Evolutionary conservation across 1,140 invertebrate genomes (phyloP), one percentile per base, ranked within the genome.

Genomic region (Solenopsis invicta): DNA sequence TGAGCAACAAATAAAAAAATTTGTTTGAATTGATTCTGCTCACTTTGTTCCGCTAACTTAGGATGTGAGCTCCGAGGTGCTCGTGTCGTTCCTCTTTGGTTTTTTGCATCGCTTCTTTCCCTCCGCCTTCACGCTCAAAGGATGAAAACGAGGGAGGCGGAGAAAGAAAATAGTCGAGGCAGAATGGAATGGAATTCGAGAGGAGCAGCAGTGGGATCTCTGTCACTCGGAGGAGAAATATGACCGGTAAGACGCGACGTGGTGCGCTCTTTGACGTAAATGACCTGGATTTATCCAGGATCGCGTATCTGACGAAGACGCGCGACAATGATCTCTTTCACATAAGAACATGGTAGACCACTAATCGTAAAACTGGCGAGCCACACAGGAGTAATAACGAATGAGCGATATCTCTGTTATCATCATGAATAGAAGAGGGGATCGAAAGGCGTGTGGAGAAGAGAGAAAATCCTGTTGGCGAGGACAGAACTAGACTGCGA

Each of bases 171-270:
- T 50, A 67, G 50, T 62, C 8, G 75, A 34, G 59, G 6, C 52
- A 48, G 50, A 84, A 84, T 61, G 67, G 24, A 84, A 48, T 61
- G 80, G 45, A 84, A 84, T 75, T 12, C 69, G n/a, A 84, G 80
- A 61, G 45, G 41, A n/a, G 41, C 37, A 18, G 34, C 24, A 48
- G 13, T 41, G 24, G 9, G 29, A 48, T 24, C 41, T 72, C 41
- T 56, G 48, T 71, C 80, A 52, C 67, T 34, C 54, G 41, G 24
- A 61, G 24, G n/a, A 74, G 80, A 74, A 84, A 74, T 74, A 84
- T 75, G 54, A 84, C 8, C 69, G 67, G 21, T 24, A 24, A 54
- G 77, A 52, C 13, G 48, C 9, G n/a, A 8, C 41, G 59, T 34
- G 77, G 48, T 45, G 52, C 52, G 66, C 18, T 82, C 41, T 82